These are phyloP conservation scores for Zaprionus vittiger DNA, from an alignment of 1,140 invertebrate species.

Conservation along the genomic window DNA sequence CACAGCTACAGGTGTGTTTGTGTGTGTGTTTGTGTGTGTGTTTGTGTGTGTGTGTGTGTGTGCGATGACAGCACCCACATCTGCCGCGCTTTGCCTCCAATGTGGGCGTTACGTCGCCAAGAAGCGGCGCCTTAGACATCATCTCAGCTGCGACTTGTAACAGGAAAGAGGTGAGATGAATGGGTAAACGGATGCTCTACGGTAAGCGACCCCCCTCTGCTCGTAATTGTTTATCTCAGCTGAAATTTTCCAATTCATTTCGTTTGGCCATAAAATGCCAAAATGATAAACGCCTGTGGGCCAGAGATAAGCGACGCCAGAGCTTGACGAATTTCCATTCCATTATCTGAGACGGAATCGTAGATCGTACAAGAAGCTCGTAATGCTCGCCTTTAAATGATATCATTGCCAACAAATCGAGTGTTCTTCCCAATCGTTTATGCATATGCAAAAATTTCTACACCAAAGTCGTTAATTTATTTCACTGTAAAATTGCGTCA, in stretches of 20 bases:
- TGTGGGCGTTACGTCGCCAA: slow-evolving; percentile 50
- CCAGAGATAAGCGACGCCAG: not conserved
- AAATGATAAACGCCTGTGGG: not conserved
- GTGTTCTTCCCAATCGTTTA: not conserved
- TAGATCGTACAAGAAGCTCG: not conserved
- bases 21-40: slow-evolving; percentile 20
- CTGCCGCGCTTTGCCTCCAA: not conserved
- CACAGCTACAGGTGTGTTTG: slow-evolving; percentile 6
- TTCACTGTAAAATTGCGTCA: slow-evolving; percentile 3
- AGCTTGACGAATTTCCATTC: not conserved
- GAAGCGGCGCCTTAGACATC: slow-evolving; percentile 27
- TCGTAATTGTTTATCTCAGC: slow-evolving; percentile 11
- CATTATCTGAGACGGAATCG: not conserved
- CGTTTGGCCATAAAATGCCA: not conserved
- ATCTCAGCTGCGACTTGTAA: not conserved
- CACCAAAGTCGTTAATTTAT: not conserved
- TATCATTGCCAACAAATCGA: not conserved
- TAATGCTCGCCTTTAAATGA: not conserved
- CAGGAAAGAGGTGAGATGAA: not conserved
- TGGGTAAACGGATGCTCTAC: not conserved
- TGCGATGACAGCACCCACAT: slow-evolving; percentile 70
- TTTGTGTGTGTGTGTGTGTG: slow-evolving; percentile 31
- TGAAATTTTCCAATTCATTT: slow-evolving; percentile 2
- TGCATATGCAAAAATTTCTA: not conserved
- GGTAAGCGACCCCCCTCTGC: not conserved